phyloP scores from a whole-genome alignment of 1,140 invertebrate species.

The Drosophila subobscura region DNA sequence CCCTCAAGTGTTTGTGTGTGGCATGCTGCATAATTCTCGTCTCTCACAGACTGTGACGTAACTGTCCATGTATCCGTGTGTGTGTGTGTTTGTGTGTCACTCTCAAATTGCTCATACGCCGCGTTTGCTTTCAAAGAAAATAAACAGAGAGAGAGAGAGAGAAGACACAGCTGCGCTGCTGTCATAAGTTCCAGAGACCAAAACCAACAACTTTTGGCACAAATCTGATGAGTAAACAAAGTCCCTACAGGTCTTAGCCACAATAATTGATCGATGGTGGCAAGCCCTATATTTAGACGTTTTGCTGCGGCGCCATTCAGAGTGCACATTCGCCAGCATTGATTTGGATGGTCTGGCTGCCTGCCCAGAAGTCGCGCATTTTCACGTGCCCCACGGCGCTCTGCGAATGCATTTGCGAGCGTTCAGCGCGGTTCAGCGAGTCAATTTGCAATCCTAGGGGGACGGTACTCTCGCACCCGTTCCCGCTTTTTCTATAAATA shows the following conservation, averaged over 20 bases:
- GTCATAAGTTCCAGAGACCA: constrained; percentile 34
- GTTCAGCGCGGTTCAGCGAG: not conserved
- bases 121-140: constrained; percentile 55
- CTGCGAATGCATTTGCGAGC: constrained; percentile 43
- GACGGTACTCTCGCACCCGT: constrained; percentile 22
- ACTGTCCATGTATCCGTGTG: constrained; percentile 30
- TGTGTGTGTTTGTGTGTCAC: constrained; percentile 21
- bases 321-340: constrained; percentile 14
- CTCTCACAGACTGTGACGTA: constrained; percentile 56
- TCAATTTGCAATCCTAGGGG: constrained; percentile 39
- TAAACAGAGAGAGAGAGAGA: constrained; percentile 37
- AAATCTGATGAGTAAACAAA: constrained; percentile 2
- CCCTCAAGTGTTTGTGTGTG: constrained; percentile 19
- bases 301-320: constrained; percentile 41
- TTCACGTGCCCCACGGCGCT: constrained; percentile 53
- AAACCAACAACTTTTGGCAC: constrained; percentile 15
- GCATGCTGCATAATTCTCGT: constrained; percentile 39
- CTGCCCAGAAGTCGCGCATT: constrained; percentile 59
- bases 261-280: constrained; percentile 41
- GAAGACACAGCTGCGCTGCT: constrained; percentile 2
- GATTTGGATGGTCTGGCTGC: constrained; percentile 43
- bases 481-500: constrained; percentile 74
- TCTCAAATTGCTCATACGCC: constrained; percentile 73
- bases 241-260: not conserved
- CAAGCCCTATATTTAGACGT: constrained; percentile 31